These are phyloP conservation scores for Plodia interpunctella DNA, from an alignment of 1,140 invertebrate species.

Conservation along the genomic window DNA sequence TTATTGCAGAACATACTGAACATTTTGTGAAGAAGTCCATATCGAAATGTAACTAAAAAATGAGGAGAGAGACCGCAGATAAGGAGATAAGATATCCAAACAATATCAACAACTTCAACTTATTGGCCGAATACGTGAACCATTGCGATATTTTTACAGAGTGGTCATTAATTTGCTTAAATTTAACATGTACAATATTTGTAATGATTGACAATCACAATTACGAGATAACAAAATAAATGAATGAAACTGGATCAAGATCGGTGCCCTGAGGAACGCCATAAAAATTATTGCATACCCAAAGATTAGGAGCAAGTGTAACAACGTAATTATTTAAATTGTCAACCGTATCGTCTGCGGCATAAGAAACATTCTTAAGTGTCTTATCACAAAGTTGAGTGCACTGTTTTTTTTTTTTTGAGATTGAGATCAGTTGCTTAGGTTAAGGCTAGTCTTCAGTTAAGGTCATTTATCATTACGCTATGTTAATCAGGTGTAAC, in stretches of 20 bases:
- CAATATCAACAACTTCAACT: too few relatives aligned
- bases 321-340: neutral
- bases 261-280: neutral
- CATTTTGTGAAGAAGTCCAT: too few relatives aligned
- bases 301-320: neutral
- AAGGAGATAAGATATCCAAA: too few relatives aligned
- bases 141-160: too few relatives aligned
- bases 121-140: too few relatives aligned
- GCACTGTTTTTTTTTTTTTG: neutral
- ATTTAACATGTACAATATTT: too few relatives aligned
- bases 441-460: constrained; percentile 10
- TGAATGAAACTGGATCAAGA: neutral
- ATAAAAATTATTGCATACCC: neutral
- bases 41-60: too few relatives aligned
- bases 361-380: constrained; percentile 2
- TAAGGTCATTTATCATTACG: constrained; percentile 12
- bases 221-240: neutral
- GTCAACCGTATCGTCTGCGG: neutral
- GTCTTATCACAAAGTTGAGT: neutral
- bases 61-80: too few relatives aligned
- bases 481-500: constrained; percentile 7
- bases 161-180: too few relatives aligned
- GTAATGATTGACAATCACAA: neutral
- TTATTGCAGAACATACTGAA: too few relatives aligned
- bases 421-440: constrained; percentile 13